Conservation (phyloP, 2,113 vertebrate species). For the Verasper variegatus region DNA sequence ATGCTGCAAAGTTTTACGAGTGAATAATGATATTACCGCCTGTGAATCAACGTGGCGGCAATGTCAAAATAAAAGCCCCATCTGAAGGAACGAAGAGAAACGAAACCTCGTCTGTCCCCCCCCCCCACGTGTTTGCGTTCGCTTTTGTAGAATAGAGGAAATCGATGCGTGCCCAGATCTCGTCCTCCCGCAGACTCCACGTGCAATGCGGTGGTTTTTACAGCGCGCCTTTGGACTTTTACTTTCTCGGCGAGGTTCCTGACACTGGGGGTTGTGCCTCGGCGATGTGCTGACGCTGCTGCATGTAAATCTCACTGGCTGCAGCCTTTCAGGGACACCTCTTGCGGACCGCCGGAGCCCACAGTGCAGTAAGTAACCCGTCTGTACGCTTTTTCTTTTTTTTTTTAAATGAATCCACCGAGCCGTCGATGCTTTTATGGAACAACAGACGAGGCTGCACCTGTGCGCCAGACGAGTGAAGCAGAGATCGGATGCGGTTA, state of each 20-base stretch:
- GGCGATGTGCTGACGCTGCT: conserved; percentile 55
- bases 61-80: conserved; percentile 61
- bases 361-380: conserved; percentile 77
- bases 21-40: conserved; percentile 50
- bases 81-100: neutral
- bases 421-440: neutral
- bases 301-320: conserved; percentile 70
- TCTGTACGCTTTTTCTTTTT: too few species aligned
- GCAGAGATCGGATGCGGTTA: neutral
- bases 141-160: fast-evolving
- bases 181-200: too few species aligned
- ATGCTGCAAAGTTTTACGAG: conserved; percentile 51
- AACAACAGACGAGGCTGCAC: neutral
- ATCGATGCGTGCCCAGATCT: neutral
- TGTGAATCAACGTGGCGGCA: neutral
- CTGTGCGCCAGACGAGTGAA: neutral
- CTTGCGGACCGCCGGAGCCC: conserved; percentile 67
- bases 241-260: conserved; percentile 37
- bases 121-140: neutral
- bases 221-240: conserved; percentile 46
- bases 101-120: neutral
- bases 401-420: neutral
- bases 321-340: conserved; percentile 70
- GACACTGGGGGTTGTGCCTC: conserved; percentile 7
- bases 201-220: too few species aligned